Base-by-base conservation (phyloP, 2,113 vertebrate genomes). In the Centropristis striata region DNA sequence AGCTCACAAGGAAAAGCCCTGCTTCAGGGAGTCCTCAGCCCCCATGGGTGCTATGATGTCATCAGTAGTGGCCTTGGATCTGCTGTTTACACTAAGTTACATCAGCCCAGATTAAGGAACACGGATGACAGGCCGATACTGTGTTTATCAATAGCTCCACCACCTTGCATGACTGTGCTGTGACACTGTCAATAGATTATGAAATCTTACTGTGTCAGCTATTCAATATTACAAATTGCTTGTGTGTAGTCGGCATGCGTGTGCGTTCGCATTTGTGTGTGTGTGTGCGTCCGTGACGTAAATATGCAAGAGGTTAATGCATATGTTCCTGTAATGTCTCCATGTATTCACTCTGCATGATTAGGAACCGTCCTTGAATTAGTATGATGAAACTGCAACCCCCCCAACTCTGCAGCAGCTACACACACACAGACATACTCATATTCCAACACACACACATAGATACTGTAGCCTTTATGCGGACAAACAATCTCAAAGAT, bases 221-320 rank as follows among this genome's bases (percentile, higher is more conserved):
- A 85, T 87, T 93, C 91, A 92, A 93, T 93, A 92, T 87, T 90
- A 93, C 88, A 94, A 90, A 93, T 91, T 94, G 90, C 88, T 66
- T 66, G 77, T 47, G 82, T 88, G 84, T 67, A 83, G 90, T 58
- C 23, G 9, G 53, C 23, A 12, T 71, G 73, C 4, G 3, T 37
- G 67, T 0, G 1, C 2, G 47, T 32, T 39, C 12, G 16, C 32
- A 13, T 53, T 25, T 37, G 71, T 80, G 64, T 67, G 39, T 75
- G 73, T 60, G 66, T 46, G 79, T 54, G 39, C 15, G 53, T 71
- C 36, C 32, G 11, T 74, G 87, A 88, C 23, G 47, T 87, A 91
- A 88, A 91, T 93, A 92, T 86, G 89, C 87, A 92, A 68, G 84
- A 85, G 84, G 86, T 89, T 86, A 93, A 92, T 88, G 82, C 88